Evolutionary conservation across 2,113 vertebrate genomes (phyloP), one percentile per base, ranked within the genome.

Genomic region (Clarias macrocephalus): DNA sequence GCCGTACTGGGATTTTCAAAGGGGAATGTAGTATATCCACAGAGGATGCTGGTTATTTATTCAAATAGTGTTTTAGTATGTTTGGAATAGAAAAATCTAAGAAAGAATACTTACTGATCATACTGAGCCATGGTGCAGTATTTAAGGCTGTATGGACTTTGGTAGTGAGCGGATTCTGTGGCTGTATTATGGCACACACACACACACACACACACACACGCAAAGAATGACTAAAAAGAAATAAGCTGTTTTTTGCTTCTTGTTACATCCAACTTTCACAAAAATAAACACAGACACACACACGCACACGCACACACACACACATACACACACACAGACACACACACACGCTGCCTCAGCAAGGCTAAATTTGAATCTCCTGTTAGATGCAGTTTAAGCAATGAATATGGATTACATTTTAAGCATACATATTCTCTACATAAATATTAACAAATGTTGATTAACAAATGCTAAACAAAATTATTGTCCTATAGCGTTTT

Each of bases 81-180:
- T 59, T 59, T 30, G 16, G 28, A 13, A 33, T 37, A n/a, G 33
- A 25, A 70, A 56, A 21, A 60, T 4, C 6, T 1, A 56, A 60
- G 63, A 52, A 48, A 54, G 18, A 33, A 77, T 89, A 95, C 95
- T 94, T 85, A 95, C 95, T 89, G 91, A 33, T 95, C 90, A 84
- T 91, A 91, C 59, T 91, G 90, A 80, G 90, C 95, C 95, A 95
- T 95, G 89, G 13, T 92, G 85, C 48, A 33, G 48, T 30, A 15
- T 72, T 28, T 28, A 52, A 73, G 5, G 18, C 7, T 73, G 13
- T 33, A 12, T 65, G 28, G 5, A 30, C n/a, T 66, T 77, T 85
- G 19, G 54, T 75, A 54, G 87, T 72, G 73, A 85, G 28, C 75
- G 60, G 79, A 75, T 30, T 76, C 91, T 87, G 89, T 33, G 42